Percentiles rank a stretch among this genome's conserved stretches.
Conservation (phyloP, 2,113 vertebrate species). For the Takifugu bimaculatus region DNA sequence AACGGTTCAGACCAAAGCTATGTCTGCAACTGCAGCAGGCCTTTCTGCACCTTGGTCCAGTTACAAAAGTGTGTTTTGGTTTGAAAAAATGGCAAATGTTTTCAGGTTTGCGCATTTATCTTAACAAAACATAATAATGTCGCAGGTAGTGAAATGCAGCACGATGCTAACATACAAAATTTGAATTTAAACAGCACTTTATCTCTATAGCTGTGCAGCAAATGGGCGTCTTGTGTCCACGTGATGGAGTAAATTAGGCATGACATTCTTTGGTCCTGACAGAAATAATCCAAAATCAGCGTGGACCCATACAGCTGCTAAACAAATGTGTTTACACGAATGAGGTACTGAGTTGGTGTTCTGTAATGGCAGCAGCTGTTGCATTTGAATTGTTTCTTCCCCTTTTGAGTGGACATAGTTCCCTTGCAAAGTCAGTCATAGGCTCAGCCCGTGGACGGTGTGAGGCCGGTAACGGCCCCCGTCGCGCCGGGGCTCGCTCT, state of each 20-base stretch:
- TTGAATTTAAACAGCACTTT: conserved; percentile 24
- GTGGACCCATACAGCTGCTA: conserved; percentile 25
- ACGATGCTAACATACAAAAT: neutral
- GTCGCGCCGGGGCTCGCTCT: no score
- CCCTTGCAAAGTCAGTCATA: neutral
- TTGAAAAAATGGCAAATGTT: conserved; percentile 6
- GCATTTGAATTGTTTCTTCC: no score
- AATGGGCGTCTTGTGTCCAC: conserved; percentile 31
- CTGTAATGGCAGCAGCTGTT: no score
- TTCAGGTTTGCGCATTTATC: no score
- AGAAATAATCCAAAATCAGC: conserved; percentile 19
- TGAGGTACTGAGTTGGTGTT: conserved; percentile 39
- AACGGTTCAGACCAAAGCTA: conserved; percentile 54
- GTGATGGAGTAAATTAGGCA: conserved; percentile 27
- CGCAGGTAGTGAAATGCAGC: conserved; percentile 2
- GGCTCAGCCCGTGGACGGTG: no score
- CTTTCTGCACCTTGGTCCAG: conserved; percentile 9
- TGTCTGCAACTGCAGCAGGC: conserved; percentile 57
- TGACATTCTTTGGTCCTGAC: conserved; percentile 9
- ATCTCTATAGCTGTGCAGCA: conserved; percentile 21
- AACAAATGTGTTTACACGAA: conserved; percentile 48
- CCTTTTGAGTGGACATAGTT: no score
- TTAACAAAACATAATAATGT: neutral
- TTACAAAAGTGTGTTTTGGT: conserved; percentile 8
- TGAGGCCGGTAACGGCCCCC: no score